Conservation (phyloP, 2,797 vertebrate species). For the Anabacerthia variegaticeps region DNA sequence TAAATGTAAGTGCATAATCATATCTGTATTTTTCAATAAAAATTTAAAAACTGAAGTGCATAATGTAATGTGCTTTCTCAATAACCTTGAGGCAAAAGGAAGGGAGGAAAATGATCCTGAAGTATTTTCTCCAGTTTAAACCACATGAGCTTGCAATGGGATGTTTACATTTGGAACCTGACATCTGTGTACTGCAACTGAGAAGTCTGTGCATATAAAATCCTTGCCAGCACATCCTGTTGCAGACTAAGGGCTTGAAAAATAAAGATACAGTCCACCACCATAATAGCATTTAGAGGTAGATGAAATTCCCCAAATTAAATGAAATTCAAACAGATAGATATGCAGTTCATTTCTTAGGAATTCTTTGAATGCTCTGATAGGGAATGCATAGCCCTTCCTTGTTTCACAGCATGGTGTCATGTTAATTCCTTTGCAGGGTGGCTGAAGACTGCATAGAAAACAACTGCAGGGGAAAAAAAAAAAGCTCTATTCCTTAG, state of each 20-base stretch:
- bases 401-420: constrained; percentile 60
- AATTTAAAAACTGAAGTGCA: background rate
- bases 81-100: background rate
- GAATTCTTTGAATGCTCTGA: background rate
- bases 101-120: background rate
- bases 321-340: background rate
- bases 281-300: background rate
- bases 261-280: background rate
- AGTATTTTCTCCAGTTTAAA: background rate
- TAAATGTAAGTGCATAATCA: background rate
- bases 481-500: constrained; percentile 1
- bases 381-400: constrained; percentile 23
- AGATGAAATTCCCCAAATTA: background rate
- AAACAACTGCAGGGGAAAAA: constrained; percentile 54
- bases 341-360: background rate
- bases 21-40: background rate
- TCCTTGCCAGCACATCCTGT: background rate
- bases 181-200: background rate
- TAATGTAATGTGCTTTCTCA: background rate
- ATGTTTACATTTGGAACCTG: background rate
- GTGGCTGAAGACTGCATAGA: constrained; percentile 56
- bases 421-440: constrained; percentile 69
- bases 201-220: background rate
- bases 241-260: background rate
- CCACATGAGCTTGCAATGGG: background rate